Evolutionary conservation across 2,888 invertebrate species (phyloP), one percentile per base, ranked within the genome.

Genomic region (Lagria hirta): DNA sequence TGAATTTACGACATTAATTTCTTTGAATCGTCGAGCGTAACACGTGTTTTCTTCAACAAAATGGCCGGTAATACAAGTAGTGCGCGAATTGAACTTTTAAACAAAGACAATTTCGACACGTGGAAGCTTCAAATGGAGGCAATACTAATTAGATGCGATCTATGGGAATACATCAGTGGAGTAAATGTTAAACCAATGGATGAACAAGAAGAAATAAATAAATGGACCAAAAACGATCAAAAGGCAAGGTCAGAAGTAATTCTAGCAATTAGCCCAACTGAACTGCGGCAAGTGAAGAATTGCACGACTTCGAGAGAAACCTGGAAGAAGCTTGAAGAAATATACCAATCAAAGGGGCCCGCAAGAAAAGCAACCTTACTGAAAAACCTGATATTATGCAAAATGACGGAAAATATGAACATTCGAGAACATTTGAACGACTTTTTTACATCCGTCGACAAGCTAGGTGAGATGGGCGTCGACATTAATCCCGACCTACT

Each of bases 331-430:
- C 50, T 73, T 11, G 43, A 66, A 29, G 16, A 27, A 2, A 65
- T 65, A 10, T 67, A 65, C 30, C 59, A 66, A 48, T 70, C 68
- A n/a, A 58, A 55, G 24, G 69, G 68, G 3, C 68, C 68, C 1
- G 68, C 69, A 3, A 1, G 65, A 20, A n/a, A 24, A 24, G 8
- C 24, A 23, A n/a, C 4, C 3, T 6, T n/a, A 23, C n/a, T n/a
- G 6, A 8, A 23, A 23, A 8, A 4, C 23, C 23, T n/a, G 23
- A 60, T 60, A 2, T 36, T n/a, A 23, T n/a, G 10, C 23, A 23
- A 23, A 6, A 23, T n/a, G 23, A 10, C 6, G 10, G 10, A 23
- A 6, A n/a, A 10, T 23, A n/a, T 4, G n/a, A 8, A 8, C 23
- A 10, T 23, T 23, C 23, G 4, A 23, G 4, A 23, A 23, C 23